phyloP scores from a whole-genome alignment of 2,113 vertebrate genomes.

The Proterorhinus semilunaris region DNA sequence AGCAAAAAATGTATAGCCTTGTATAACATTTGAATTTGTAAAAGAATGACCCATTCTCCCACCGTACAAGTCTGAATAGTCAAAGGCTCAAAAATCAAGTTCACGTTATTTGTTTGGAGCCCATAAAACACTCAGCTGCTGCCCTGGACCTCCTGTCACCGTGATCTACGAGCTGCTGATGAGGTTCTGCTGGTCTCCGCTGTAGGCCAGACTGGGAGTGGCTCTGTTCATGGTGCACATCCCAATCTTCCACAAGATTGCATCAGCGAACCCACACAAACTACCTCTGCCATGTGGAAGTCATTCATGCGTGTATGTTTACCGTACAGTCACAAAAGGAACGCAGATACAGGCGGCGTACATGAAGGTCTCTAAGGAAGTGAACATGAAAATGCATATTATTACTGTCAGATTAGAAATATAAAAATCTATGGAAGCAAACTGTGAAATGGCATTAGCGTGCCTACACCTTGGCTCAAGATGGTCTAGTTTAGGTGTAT shows the following conservation, averaged over 20 bases:
- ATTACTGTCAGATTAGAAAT: no score
- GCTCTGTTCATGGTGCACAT: slow-evolving; percentile 42
- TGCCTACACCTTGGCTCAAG: no score
- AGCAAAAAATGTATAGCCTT: no score
- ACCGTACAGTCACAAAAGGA: neutral
- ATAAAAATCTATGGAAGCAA: no score
- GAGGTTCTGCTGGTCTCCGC: slow-evolving; percentile 30
- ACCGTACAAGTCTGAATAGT: slow-evolving; percentile 29
- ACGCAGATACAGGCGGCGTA: no score
- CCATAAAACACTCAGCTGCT: slow-evolving; percentile 37
- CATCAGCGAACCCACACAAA: slow-evolving; percentile 35
- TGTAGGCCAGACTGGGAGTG: slow-evolving; percentile 14
- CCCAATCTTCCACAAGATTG: slow-evolving; percentile 19
- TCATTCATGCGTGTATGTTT: neutral
- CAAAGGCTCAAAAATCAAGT: slow-evolving; percentile 30
- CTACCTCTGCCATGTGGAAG: slow-evolving; percentile 23
- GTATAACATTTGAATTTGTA: no score
- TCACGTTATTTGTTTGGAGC: slow-evolving; percentile 47
- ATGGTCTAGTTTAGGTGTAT: no score
- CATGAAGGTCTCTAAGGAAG: no score
- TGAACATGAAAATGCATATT: no score
- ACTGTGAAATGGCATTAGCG: no score
- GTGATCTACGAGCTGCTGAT: slow-evolving; percentile 45
- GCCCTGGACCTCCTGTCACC: slow-evolving; percentile 36
- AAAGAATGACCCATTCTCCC: slow-evolving; percentile 35